Conservation (phyloP, 2,888 invertebrate species). For the Ypsolopha scabrella region DNA sequence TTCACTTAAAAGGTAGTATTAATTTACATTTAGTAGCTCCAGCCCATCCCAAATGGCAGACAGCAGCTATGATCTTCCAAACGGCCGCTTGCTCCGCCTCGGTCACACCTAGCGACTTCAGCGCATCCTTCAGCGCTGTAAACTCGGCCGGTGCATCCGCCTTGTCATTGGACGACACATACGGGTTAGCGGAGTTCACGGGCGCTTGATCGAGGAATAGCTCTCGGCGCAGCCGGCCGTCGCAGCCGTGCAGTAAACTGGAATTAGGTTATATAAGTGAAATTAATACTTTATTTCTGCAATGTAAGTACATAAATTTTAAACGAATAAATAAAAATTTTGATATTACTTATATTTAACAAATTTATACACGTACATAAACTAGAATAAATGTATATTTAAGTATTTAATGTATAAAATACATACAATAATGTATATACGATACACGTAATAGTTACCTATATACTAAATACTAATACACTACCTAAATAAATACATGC, state of each 20-base stretch:
- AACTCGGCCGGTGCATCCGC: slow-evolving; percentile 89
- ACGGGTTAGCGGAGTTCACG: slow-evolving; percentile 72
- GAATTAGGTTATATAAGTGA: slow-evolving; percentile 24
- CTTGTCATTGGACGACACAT: slow-evolving; percentile 82
- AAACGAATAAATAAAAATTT: too few species aligned
- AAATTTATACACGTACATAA: too few species aligned
- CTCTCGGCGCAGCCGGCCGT: slow-evolving; percentile 84
- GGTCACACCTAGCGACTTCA: slow-evolving; percentile 80
- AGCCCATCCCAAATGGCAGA: slow-evolving; percentile 92
- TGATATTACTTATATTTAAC: too few species aligned
- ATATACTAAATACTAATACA: too few species aligned
- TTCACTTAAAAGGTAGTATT: too few species aligned
- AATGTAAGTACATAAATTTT: too few species aligned
- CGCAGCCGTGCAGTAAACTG: slow-evolving; percentile 85
- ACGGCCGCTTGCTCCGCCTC: slow-evolving; percentile 85
- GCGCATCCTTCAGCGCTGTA: slow-evolving; percentile 80
- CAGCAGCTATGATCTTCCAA: slow-evolving; percentile 91
- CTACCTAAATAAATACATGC: too few species aligned
- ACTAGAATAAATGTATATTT: too few species aligned
- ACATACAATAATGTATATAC: too few species aligned
- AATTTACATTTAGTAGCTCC: slow-evolving; percentile 79
- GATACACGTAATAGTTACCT: too few species aligned
- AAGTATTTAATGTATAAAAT: too few species aligned
- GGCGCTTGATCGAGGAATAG: slow-evolving; percentile 80
- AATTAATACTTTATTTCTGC: too few species aligned